Evolutionary conservation across 2,797 vertebrate genomes (phyloP).

Genomic region (Coreius guichenoti): DNA sequence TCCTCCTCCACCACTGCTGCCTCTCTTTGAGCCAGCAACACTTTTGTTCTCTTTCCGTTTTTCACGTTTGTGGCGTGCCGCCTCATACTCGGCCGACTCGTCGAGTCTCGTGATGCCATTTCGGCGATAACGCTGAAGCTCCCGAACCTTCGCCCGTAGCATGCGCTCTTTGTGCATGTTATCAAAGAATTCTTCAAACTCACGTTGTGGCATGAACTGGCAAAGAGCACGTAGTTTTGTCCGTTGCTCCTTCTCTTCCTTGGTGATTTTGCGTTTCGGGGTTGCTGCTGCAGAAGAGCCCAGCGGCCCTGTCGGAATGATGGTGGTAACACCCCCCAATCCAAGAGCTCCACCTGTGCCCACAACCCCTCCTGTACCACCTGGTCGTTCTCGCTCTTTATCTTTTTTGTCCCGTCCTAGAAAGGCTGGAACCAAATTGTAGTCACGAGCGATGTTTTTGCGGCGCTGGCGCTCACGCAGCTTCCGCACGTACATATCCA

Average conservation of each 20-base stretch:
- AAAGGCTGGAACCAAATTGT: constrained; percentile 91
- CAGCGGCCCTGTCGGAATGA: constrained; percentile 64
- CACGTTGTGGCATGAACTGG: constrained; percentile 96
- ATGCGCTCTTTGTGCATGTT: constrained; percentile 94
- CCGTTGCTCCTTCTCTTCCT: constrained; percentile 95
- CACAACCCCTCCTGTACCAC: constrained; percentile 59
- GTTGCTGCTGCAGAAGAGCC: constrained; percentile 53
- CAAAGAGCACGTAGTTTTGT: constrained; percentile 88
- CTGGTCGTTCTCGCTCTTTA: constrained; percentile 83
- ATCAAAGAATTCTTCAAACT: constrained; percentile 96
- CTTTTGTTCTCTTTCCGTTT: constrained; percentile 94
- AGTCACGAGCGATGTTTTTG: constrained; percentile 95
- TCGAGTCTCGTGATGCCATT: constrained; percentile 94
- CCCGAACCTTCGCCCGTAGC: constrained; percentile 91
- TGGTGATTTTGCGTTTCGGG: constrained; percentile 89
- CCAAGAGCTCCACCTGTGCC: constrained; percentile 36
- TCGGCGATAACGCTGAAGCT: constrained; percentile 93
- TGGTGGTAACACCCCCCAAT: constrained; percentile 49
- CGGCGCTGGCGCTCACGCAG: constrained; percentile 91
- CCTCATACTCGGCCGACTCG: constrained; percentile 93
- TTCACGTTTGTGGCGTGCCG: constrained; percentile 93
- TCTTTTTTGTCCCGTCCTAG: constrained; percentile 92
- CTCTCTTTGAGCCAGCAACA: constrained; percentile 81
- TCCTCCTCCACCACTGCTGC: constrained; percentile 68
- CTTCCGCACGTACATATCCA: constrained; percentile 98